A percentile compares a stretch with the other conserved stretches of the same genome.
Conservation (phyloP, 2,888 invertebrate genomes). For the Augochlorella aurata region DNA sequence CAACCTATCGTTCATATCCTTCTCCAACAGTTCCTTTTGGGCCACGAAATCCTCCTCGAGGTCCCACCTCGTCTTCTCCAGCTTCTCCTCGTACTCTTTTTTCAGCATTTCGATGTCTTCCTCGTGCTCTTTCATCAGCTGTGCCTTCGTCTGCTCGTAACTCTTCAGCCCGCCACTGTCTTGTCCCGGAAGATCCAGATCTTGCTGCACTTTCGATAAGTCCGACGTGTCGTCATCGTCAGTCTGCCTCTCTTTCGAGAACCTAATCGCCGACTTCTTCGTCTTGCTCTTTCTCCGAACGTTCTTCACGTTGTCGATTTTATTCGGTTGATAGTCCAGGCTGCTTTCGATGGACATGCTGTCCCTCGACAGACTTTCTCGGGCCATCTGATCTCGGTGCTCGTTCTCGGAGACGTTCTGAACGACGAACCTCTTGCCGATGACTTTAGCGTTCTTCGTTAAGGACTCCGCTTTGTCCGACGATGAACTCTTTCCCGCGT, state of each 20-base stretch:
- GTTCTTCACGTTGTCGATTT: slow-evolving; percentile 74
- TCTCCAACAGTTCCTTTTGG: slow-evolving; percentile 82
- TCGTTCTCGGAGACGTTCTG: slow-evolving; percentile 78
- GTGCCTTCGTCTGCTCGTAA: slow-evolving; percentile 79
- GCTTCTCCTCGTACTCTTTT: slow-evolving; percentile 84
- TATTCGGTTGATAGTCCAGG: slow-evolving; percentile 57
- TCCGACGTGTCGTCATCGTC: slow-evolving; percentile 56
- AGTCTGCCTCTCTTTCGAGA: slow-evolving; percentile 35
- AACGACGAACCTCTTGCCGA: slow-evolving; percentile 77
- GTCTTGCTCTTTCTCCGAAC: slow-evolving; percentile 70
- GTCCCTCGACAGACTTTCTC: slow-evolving; percentile 51
- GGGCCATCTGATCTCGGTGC: slow-evolving; percentile 72
- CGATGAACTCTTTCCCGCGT: slow-evolving; percentile 24
- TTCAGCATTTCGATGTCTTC: slow-evolving; percentile 84
- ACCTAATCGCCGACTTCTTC: slow-evolving; percentile 54
- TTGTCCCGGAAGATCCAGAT: neutral
- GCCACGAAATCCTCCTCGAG: slow-evolving; percentile 81
- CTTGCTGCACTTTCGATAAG: slow-evolving; percentile 23
- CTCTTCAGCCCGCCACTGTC: slow-evolving; percentile 81
- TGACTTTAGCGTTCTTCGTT: slow-evolving; percentile 65
- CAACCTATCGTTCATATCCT: slow-evolving; percentile 81
- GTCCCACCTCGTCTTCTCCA: slow-evolving; percentile 79
- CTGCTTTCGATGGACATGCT: slow-evolving; percentile 61
- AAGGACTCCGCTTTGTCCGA: slow-evolving; percentile 38
- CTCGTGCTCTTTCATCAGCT: slow-evolving; percentile 78